Base-by-base conservation (phyloP, 2,797 vertebrate species). In the Champsocephalus gunnari region DNA sequence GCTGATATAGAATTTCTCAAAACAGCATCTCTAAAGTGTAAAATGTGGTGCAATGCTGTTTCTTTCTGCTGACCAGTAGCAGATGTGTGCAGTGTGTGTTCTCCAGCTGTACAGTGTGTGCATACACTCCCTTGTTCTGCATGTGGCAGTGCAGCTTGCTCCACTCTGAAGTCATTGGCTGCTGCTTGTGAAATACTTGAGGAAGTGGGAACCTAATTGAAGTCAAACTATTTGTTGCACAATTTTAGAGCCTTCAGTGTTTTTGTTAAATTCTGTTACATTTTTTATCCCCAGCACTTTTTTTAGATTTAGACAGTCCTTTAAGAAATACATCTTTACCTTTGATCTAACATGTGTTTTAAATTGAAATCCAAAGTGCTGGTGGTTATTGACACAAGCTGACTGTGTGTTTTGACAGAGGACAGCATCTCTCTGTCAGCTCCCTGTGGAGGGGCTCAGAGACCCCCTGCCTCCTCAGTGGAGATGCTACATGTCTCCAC, bases 401-500 rank as follows among this genome's bases (percentile, higher is more conserved):
- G 71, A 13, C 8, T 79, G 63, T 75, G 16, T 89, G 72, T 80
- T 90, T 81, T 80, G 49, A 86, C 95, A 99, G 97, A 98, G 96
- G 85, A 96, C 97, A 19, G 90, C 95, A n/a, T 97, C 96, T 71
- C 87, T 96, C 82, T 94, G 92, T 88, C 93, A 96, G 81, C 95
- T 97, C 57, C 90, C 96, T 0, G 95, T 93, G 68, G 97, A 99
- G 79, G 97, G 98, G 47, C 91, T 89, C 79, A 88, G 91, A 90
- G 5, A 86, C 79, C 85, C 96, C 28, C 95, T 99, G 49, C 98
- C 98, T 51, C 95, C 95, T 0, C 96, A 97, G 56, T 99, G 98
- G 98, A 97, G 94, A 64, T 97, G 96, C 93, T 99, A 99, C 92
- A 94, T 97, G 96, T 99, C 98, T 21, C 97, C 98, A 21, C 97